Base-by-base conservation (phyloP, 2,113 vertebrate genomes). In the Coregonus clupeaformis region DNA sequence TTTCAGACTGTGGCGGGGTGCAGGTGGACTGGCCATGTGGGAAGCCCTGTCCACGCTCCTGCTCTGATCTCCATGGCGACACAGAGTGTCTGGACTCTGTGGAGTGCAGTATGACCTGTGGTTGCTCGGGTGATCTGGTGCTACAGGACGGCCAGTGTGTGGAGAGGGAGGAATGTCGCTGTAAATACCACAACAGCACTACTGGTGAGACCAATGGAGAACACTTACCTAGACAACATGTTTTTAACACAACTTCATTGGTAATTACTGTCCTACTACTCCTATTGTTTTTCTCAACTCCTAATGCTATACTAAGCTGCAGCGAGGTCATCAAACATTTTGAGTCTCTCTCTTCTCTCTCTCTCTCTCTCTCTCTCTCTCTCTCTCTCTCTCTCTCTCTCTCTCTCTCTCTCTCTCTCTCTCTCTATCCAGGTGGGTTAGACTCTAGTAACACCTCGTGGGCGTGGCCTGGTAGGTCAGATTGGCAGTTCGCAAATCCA, bases 71-170 rank as follows among this genome's bases (percentile, higher is more conserved):
- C 82, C 93, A 94, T 66, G 88, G 84, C 0, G 94, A 94, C 72
- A 90, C 88, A 0, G 78, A 85, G 70, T 97, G 96, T 74, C 29
- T 87, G 81, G 92, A 93, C 29, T 57, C 1, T 18, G 6, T 13
- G 0, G 82, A 32, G 20, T 96, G 95, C 88, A 91, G 76, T 74
- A 80, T 55, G 27, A 87, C 91, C 45, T 96, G 96, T 1, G 94
- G 94, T 65, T 96, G 96, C 79, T 93, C 93, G 0, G 86, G 80
- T 0, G 89, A 93, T 71, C 89, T 25, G 84, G 88, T 97, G 9
- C 82, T 93, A 75, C 95, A 96, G 89, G 93, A 95, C 0, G 92
- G 92, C 0, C 74, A 68, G 49, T 96, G 96, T 65, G 92, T 96
- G 77, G 18, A 45, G 0, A 84, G 84, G 0, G 78, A 88, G 1